These are phyloP conservation scores for Alca torda DNA, from an alignment of 2,797 vertebrate species.

Conservation along the genomic window DNA sequence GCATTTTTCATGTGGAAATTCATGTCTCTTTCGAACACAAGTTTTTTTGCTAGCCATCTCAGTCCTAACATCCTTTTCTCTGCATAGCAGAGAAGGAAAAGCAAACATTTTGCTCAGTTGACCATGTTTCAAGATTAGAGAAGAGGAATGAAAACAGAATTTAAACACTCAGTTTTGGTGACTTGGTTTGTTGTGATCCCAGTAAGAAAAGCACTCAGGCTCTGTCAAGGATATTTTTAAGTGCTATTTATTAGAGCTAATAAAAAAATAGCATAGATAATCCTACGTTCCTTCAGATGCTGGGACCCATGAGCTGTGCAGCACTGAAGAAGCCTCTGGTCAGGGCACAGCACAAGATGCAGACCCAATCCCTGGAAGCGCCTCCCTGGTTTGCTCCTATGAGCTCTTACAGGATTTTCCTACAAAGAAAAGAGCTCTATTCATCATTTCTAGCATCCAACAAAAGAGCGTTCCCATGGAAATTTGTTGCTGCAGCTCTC, in stretches of 20 bases:
- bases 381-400: background rate
- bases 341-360: fast-evolving
- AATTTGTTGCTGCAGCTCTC: background rate
- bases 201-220: background rate
- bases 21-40: background rate
- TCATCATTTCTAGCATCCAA: background rate
- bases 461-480: background rate
- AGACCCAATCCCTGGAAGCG: background rate
- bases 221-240: background rate
- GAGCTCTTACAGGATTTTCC: background rate
- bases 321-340: background rate
- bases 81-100: background rate
- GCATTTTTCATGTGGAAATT: background rate
- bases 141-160: background rate
- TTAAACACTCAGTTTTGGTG: background rate
- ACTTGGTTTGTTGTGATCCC: background rate
- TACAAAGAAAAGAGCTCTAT: background rate
- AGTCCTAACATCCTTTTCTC: background rate
- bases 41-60: background rate
- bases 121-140: background rate
- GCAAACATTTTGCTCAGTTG: background rate
- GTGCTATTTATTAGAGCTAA: background rate
- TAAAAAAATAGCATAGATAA: background rate
- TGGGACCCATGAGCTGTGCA: background rate
- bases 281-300: background rate